Percentiles rank a stretch among this genome's conserved stretches.
Conservation (phyloP, 2,797 vertebrate species). For the Girardinus metallicus region DNA sequence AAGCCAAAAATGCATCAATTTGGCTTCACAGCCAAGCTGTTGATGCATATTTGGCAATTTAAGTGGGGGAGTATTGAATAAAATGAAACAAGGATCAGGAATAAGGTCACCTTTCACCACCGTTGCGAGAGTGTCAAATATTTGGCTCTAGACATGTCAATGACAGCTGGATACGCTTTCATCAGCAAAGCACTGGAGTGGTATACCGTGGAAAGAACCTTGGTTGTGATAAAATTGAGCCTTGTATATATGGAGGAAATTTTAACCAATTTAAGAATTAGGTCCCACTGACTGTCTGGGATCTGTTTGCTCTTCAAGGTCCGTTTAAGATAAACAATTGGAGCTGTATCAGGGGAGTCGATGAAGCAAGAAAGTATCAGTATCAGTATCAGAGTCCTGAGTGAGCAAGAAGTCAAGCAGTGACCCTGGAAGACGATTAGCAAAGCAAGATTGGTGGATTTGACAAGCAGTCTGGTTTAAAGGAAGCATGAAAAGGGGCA, state of each 20-base stretch:
- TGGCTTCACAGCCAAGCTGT: too few relatives aligned
- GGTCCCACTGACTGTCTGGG: neutral
- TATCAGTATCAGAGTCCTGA: neutral
- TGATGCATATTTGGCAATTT: neutral
- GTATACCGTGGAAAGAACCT: neutral
- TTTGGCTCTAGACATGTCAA: neutral
- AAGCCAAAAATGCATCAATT: neutral
- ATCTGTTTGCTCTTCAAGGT: neutral
- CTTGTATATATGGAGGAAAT: neutral
- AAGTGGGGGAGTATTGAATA: neutral
- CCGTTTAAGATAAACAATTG: neutral
- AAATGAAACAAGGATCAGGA: neutral
- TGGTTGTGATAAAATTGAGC: neutral
- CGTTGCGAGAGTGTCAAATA: neutral
- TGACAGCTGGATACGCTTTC: neutral
- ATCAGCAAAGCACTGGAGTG: neutral
- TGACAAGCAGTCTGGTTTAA: neutral
- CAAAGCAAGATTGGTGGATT: neutral
- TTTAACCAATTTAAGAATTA: neutral
- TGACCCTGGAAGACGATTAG: neutral
- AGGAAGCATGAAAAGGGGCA: neutral
- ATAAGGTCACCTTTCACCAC: neutral
- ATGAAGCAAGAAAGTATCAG: neutral
- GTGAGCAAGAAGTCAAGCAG: neutral
- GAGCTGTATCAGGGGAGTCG: neutral